Evolutionary conservation across 2,797 vertebrate genomes (phyloP).

Genomic region (Ciconia nigra): DNA sequence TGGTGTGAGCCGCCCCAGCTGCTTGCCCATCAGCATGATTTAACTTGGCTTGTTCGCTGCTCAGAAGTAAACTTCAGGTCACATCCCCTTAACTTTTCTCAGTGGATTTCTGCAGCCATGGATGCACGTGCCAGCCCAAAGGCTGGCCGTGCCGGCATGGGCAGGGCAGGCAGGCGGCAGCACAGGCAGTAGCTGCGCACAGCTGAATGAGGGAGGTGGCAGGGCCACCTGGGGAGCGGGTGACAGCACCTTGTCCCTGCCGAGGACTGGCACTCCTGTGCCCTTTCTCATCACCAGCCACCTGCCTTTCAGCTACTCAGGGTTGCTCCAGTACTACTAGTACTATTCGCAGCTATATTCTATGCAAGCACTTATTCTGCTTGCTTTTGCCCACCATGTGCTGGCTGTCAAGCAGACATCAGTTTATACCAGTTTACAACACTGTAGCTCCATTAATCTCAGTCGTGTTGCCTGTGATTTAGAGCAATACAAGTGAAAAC

Average conservation of each 20-base stretch:
- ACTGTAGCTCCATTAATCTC: background rate
- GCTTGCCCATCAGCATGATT: background rate
- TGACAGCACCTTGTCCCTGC: background rate
- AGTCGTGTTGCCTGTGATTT: background rate
- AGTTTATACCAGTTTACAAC: background rate
- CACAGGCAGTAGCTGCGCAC: background rate
- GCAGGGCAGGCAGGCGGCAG: background rate
- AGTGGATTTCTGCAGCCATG: background rate
- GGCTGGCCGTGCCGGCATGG: fast-evolving
- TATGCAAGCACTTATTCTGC: background rate
- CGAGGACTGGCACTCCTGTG: fast-evolving
- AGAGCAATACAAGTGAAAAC: background rate
- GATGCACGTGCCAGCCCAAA: background rate
- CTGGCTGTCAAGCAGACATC: background rate
- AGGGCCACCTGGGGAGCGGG: fast-evolving
- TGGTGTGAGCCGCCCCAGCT: background rate
- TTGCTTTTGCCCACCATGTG: background rate
- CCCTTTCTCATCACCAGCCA: background rate
- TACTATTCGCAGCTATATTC: background rate
- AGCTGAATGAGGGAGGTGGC: background rate
- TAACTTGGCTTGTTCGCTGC: background rate
- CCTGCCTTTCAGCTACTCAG: background rate
- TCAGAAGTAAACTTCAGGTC: background rate
- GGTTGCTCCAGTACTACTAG: background rate
- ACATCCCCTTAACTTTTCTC: background rate